A percentile compares a stretch with the other conserved stretches of the same genome.
These are phyloP conservation scores for Yoshiicerus persimilis DNA, from an alignment of 1,140 invertebrate species.

Conservation along the genomic window DNA sequence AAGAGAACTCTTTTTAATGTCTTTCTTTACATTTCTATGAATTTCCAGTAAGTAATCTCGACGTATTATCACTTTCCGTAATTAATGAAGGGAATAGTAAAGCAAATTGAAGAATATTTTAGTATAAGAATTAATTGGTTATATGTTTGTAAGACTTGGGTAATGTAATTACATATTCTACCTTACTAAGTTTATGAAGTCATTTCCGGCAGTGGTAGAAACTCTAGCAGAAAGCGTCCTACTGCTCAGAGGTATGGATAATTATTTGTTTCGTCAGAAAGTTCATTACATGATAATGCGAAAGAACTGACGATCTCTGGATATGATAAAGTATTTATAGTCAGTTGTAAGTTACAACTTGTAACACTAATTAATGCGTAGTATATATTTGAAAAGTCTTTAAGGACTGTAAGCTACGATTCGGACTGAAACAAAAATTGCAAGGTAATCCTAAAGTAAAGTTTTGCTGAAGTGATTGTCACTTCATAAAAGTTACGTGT, in stretches of 20 bases:
- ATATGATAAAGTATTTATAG: neutral
- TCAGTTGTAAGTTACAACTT: neutral
- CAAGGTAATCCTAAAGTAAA: neutral
- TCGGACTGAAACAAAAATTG: neutral
- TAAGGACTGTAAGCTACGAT: neutral
- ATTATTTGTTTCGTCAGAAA: too few species aligned
- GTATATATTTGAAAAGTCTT: too few species aligned
- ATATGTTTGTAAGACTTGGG: neutral
- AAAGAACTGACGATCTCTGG: too few species aligned
- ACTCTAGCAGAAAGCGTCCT: neutral
- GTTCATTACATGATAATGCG: too few species aligned
- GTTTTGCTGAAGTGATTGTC: neutral
- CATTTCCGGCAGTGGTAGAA: neutral
- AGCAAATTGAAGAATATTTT: neutral
- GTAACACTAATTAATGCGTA: too few species aligned
- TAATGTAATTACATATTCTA: neutral
- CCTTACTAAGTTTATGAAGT: neutral
- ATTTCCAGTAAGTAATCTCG: too few species aligned
- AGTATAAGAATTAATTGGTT: neutral
- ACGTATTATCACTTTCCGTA: too few species aligned
- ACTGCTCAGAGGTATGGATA: too few species aligned
- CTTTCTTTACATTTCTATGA: too few species aligned
- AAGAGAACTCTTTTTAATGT: neutral
- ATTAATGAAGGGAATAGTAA: too few species aligned
- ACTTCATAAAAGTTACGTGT: too few species aligned